Evolutionary conservation across 2,888 invertebrate genomes (phyloP), one percentile per base, ranked within the genome.

Genomic region (Rhamnusium bicolor): DNA sequence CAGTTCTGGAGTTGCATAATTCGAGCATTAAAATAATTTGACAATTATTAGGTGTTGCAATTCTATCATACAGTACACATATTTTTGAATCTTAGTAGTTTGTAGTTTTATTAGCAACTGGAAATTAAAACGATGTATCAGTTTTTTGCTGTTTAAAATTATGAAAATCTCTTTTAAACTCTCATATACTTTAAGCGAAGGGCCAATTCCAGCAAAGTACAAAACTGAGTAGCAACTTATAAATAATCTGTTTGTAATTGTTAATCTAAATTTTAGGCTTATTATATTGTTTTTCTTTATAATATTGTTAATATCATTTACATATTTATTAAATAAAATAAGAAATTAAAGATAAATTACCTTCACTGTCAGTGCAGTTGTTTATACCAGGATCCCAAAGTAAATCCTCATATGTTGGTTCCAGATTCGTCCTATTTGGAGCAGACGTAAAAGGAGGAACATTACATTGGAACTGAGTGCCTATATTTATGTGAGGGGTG

Each of bases 321-420:
- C 5, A 5, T 51, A 51, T 12, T 51, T 51, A 19, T 18, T 19
- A 51, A 5, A 19, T 8, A 24, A 40, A 19, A 21, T 46, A 19
- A 21, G 10, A 46, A 56, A 40, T 18, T 65, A 24, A 16, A 8
- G 27, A 60, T 29, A 69, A 80, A 81, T 83, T 89, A 95, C 96
- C 91, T 92, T 96, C 95, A 82, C 91, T 93, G 73, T 92, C 95
- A 76, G 92, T 93, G 84, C 93, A 91, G 78, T 92, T 92, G 82
- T 92, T 92, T 84, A 94, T 93, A 84, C 92, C 93, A 21, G 97
- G 97, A 87, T 96, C 94, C 97, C 97, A 98, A 47, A 97, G 90
- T 53, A 96, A 89, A 85, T 95, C 94, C 84, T 95, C 94, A 67
- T 88, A 86, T 12, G 84, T 84, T 1, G 91, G 90, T 74, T 91